Evolutionary conservation across 2,888 invertebrate species (phyloP).

Genomic region (Tachina lurida): DNA sequence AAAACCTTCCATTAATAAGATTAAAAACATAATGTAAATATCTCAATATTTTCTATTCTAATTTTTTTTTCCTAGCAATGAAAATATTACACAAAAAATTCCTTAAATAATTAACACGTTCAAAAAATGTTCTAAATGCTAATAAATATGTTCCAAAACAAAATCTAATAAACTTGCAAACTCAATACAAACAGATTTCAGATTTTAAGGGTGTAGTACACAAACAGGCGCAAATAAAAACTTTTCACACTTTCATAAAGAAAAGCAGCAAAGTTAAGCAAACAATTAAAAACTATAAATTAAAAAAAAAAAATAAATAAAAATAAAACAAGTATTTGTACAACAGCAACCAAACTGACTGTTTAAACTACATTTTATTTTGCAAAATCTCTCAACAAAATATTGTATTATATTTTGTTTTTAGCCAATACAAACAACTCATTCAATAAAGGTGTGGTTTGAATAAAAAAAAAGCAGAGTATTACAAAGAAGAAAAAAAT

Average conservation of each 20-base stretch:
- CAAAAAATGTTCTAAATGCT: not conserved
- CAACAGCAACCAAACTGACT: constrained; percentile 1
- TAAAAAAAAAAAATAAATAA: constrained; percentile 39
- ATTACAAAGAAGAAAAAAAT: constrained; percentile 8
- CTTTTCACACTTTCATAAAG: constrained; percentile 70
- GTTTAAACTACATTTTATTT: constrained; percentile 29
- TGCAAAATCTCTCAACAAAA: constrained; percentile 51
- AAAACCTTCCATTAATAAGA: no score
- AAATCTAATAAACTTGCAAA: not conserved
- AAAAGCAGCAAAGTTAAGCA: constrained; percentile 30
- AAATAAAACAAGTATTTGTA: constrained; percentile 30
- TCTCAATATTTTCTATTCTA: no score
- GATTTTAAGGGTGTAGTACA: constrained; percentile 27
- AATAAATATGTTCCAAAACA: not conserved
- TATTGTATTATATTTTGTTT: constrained; percentile 18
- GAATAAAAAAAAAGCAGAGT: constrained; percentile 37
- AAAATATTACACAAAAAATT: not conserved
- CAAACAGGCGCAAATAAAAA: constrained; percentile 29
- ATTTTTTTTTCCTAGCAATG: no score
- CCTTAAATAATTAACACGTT: not conserved
- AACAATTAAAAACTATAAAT: constrained; percentile 29
- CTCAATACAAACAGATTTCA: constrained; percentile 22
- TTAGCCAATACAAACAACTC: constrained; percentile 66
- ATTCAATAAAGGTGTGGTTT: constrained; percentile 77
- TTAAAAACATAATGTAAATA: no score